These are phyloP conservation scores for Branchinecta sandiegonensis DNA, from an alignment of 2,888 invertebrate genomes.

Conservation along the genomic window DNA sequence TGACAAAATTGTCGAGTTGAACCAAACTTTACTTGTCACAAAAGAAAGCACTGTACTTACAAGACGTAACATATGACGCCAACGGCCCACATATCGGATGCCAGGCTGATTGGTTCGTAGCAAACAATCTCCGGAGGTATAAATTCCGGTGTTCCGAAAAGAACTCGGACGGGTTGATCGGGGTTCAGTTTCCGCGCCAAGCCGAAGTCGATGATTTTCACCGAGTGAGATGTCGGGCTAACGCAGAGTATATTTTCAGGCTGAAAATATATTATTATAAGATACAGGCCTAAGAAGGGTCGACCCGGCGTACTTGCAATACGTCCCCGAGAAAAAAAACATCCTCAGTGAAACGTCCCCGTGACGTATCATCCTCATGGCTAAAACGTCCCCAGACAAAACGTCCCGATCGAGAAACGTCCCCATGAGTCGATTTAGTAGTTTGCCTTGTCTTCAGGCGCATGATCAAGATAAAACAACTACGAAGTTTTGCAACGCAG, in stretches of 20 bases:
- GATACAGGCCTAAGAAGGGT: background rate
- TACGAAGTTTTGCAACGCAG: no score
- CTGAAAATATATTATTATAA: slow-evolving; percentile 33
- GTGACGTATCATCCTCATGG: no score
- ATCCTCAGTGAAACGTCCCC: slow-evolving; percentile 16
- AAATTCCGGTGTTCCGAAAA: slow-evolving; percentile 85
- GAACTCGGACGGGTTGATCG: slow-evolving; percentile 49
- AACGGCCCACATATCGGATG: slow-evolving; percentile 89
- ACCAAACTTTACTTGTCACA: no score
- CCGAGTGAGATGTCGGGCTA: slow-evolving; percentile 62
- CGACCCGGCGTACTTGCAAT: background rate
- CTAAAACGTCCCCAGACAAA: no score
- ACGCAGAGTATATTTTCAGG: slow-evolving; percentile 92
- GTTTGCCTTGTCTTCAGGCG: no score
- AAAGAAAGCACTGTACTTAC: slow-evolving; percentile 42
- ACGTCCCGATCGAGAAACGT: no score
- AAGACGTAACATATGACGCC: slow-evolving; percentile 85
- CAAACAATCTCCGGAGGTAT: slow-evolving; percentile 82
- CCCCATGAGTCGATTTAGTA: no score
- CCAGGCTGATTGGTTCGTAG: slow-evolving; percentile 68
- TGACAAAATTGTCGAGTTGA: no score
- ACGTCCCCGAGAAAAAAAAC: background rate
- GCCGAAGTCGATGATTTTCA: slow-evolving; percentile 90
- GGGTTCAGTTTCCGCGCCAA: slow-evolving; percentile 59
- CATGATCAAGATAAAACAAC: no score